These are phyloP conservation scores for Nebria salina DNA, from an alignment of 2,888 invertebrate species.

Conservation along the genomic window DNA sequence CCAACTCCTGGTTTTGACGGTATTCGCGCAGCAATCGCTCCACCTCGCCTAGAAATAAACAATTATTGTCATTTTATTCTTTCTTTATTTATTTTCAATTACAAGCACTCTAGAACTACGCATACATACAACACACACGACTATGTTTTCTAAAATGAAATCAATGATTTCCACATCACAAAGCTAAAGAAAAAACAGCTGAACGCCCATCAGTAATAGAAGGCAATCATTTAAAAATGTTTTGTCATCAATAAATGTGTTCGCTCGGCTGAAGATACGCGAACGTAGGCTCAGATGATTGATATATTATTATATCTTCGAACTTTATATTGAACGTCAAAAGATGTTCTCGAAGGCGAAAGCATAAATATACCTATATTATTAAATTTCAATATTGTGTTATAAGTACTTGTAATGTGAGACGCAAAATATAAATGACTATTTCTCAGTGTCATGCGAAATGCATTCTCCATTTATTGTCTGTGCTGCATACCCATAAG, in stretches of 20 bases:
- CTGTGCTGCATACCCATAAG: neutral
- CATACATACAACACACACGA: neutral
- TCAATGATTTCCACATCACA: slow-evolving; percentile 9
- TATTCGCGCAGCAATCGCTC: slow-evolving; percentile 90
- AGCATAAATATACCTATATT: too few species aligned
- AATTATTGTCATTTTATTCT: neutral
- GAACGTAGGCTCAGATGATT: neutral
- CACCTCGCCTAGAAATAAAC: slow-evolving; percentile 78
- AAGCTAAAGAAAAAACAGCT: neutral
- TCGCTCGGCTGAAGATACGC: neutral
- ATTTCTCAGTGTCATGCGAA: neutral
- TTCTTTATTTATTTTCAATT: neutral
- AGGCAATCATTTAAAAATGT: slow-evolving; percentile 15
- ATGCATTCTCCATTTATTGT: neutral
- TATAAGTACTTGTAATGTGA: too few species aligned
- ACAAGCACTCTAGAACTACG: neutral
- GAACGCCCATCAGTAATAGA: neutral
- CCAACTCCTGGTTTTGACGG: slow-evolving; percentile 91
- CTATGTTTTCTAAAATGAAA: too few species aligned
- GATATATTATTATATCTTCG: neutral
- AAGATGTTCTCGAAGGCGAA: too few species aligned
- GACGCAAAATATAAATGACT: neutral
- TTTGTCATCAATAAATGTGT: slow-evolving; percentile 13
- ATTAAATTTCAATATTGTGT: too few species aligned
- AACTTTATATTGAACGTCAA: too few species aligned